Evolutionary conservation across 2,888 invertebrate species (phyloP), one percentile per base, ranked within the genome.

Genomic region (Drosophila villosipedis): DNA sequence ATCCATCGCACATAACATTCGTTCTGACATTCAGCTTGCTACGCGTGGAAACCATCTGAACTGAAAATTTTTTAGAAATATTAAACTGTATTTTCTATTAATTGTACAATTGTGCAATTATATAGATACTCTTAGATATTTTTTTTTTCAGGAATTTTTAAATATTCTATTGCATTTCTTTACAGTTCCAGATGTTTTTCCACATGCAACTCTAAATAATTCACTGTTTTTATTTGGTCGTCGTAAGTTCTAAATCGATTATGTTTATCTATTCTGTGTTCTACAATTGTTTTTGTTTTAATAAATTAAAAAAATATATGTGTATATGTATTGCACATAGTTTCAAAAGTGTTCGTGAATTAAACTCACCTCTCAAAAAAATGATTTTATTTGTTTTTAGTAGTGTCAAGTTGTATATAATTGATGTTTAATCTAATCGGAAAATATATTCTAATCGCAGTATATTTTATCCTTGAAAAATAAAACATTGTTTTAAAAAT

Each of bases 121-220:
- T 0, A 25, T 25, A 25, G 25, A 25, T 25, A 25, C 25, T 25
- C n/a, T 1, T n/a, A n/a, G 4, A 39, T n/a, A 39, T 30, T 1
- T 30, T 43, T 6, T 43, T n/a, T 22, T 9, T 39, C 0, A 1
- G 0, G 6, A 12, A 6, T 43, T 22, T 43, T 3, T 6, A 1
- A 14, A n/a, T n/a, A 1, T 41, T 41, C 9, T 4, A 19, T 9
- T n/a, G 1, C 2, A 41, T 10, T n/a, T n/a, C n/a, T 10, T 0
- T 9, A 19, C 10, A n/a, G 10, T n/a, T 41, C 9, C 41, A n/a
- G 10, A 43, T 12, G 1, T 6, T 43, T 5, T 22, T 14, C 0
- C 22, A 14, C 22, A 7, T 22, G 7, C 4, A 47, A 7, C 14
- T 22, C 1, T 22, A 16, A 47, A 22, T 47, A 22, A 25, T 7